Evolutionary conservation across 2,113 vertebrate species (phyloP).

Genomic region (Callionymus lyra): DNA sequence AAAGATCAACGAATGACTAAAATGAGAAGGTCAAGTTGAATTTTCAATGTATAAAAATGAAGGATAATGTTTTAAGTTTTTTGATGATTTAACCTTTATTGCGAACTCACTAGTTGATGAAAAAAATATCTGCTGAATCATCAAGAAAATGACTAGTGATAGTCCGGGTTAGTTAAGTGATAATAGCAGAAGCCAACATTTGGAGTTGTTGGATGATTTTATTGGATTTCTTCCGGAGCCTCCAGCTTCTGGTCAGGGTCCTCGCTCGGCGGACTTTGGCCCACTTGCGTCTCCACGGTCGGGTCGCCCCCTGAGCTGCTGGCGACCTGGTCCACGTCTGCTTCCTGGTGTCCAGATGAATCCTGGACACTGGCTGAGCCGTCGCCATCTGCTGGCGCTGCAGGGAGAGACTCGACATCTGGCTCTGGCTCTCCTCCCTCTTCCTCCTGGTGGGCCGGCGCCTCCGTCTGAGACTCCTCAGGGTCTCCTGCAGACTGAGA

Average conservation of each 20-base stretch:
- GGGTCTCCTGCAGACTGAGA: slow-evolving; percentile 1
- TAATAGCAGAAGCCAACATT: not conserved
- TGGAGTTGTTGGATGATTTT: not conserved
- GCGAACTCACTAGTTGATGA: too few species aligned
- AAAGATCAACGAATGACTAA: too few species aligned
- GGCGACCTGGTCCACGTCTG: slow-evolving; percentile 9
- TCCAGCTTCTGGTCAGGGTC: slow-evolving; percentile 27
- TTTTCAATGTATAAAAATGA: too few species aligned
- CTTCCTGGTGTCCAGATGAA: slow-evolving; percentile 5
- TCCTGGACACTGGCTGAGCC: slow-evolving; percentile 14
- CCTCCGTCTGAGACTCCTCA: slow-evolving; percentile 14
- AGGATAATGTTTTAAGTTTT: too few species aligned
- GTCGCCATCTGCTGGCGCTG: slow-evolving; percentile 17
- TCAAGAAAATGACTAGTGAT: too few species aligned
- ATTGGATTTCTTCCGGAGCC: slow-evolving; percentile 14
- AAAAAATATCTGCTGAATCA: too few species aligned
- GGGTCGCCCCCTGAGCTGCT: slow-evolving; percentile 9
- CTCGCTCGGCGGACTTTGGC: slow-evolving; percentile 11
- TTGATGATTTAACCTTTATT: too few species aligned
- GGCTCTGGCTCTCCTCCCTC: slow-evolving; percentile 8
- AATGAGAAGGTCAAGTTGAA: too few species aligned
- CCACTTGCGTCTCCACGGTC: slow-evolving; percentile 16
- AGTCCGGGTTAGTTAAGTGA: not conserved
- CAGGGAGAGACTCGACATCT: slow-evolving; percentile 18
- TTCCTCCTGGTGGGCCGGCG: slow-evolving; percentile 10